Conservation (phyloP, 2,797 vertebrate genomes). For the Paratrypauchen microcephalus region DNA sequence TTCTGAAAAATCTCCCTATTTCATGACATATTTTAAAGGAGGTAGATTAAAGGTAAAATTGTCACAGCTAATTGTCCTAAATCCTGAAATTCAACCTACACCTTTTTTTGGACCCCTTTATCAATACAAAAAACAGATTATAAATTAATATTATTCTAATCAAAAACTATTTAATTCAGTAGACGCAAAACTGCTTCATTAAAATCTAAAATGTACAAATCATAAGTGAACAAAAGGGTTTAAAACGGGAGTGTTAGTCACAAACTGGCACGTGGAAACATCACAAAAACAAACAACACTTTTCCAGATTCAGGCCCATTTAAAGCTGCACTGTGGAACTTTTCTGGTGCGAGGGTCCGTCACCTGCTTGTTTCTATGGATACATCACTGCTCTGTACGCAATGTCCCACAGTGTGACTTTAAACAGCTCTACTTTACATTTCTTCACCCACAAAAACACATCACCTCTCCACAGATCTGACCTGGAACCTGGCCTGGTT, state of each 20-base stretch:
- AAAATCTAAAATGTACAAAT: slow-evolving; percentile 16
- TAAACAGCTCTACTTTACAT: too few relatives aligned
- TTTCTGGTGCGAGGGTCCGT: too few relatives aligned
- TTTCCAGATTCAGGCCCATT: slow-evolving; percentile 26
- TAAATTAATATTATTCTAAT: background rate
- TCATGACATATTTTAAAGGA: background rate
- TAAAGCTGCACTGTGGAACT: background rate
- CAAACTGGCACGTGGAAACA: slow-evolving; percentile 55
- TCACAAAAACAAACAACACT: slow-evolving; percentile 48
- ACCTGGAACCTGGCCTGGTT: too few relatives aligned
- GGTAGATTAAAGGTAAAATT: slow-evolving; percentile 4
- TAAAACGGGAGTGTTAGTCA: slow-evolving; percentile 48
- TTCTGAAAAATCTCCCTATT: background rate
- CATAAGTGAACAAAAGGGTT: slow-evolving; percentile 5
- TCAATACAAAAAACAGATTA: background rate
- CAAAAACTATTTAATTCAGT: slow-evolving; percentile 24
- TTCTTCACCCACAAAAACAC: too few relatives aligned
- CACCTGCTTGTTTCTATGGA: too few relatives aligned
- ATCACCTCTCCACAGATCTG: too few relatives aligned
- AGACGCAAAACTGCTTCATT: background rate
- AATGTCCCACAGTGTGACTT: too few relatives aligned
- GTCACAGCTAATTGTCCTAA: background rate
- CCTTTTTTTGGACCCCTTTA: background rate
- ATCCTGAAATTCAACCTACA: background rate
- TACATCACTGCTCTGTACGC: too few relatives aligned